Conservation (phyloP, 2,113 vertebrate genomes). For the Galeopterus variegatus region DNA sequence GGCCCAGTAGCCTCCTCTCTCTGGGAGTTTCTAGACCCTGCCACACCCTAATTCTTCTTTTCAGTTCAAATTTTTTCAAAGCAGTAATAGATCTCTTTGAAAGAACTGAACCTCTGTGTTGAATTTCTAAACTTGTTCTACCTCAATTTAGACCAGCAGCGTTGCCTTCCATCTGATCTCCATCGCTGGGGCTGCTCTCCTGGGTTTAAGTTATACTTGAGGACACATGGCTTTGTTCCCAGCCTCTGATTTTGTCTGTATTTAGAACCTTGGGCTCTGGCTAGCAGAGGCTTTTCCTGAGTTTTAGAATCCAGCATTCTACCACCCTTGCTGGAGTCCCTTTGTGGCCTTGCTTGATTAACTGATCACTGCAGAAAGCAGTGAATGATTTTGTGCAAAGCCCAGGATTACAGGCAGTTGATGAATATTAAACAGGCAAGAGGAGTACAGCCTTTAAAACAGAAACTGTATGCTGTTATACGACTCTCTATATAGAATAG, state of each 20-base stretch:
- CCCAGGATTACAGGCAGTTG: slow-evolving; percentile 67
- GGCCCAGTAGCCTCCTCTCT: not conserved
- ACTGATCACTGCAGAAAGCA: slow-evolving; percentile 75
- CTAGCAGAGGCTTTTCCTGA: not conserved
- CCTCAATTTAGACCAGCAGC: not conserved
- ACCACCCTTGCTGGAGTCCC: not conserved
- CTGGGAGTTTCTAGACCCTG: not conserved
- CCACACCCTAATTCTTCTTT: not conserved
- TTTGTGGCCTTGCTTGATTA: slow-evolving; percentile 69
- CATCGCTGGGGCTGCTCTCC: not conserved
- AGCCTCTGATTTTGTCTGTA: not conserved
- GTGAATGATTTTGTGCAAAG: slow-evolving; percentile 77
- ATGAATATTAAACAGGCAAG: slow-evolving; percentile 77
- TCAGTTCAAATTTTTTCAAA: slow-evolving; percentile 34
- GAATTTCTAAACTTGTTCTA: not conserved
- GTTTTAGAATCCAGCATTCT: slow-evolving; percentile 35
- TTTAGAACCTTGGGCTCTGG: slow-evolving; percentile 6
- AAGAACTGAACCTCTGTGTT: not conserved
- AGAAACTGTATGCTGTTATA: slow-evolving; percentile 53
- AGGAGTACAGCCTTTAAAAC: slow-evolving; percentile 65
- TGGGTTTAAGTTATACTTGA: not conserved
- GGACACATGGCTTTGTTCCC: not conserved
- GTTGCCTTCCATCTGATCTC: not conserved
- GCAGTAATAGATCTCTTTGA: not conserved
- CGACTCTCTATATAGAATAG: slow-evolving; percentile 25